These are phyloP conservation scores for Toxotes jaculatrix DNA, from an alignment of 2,113 vertebrate genomes.

Conservation along the genomic window DNA sequence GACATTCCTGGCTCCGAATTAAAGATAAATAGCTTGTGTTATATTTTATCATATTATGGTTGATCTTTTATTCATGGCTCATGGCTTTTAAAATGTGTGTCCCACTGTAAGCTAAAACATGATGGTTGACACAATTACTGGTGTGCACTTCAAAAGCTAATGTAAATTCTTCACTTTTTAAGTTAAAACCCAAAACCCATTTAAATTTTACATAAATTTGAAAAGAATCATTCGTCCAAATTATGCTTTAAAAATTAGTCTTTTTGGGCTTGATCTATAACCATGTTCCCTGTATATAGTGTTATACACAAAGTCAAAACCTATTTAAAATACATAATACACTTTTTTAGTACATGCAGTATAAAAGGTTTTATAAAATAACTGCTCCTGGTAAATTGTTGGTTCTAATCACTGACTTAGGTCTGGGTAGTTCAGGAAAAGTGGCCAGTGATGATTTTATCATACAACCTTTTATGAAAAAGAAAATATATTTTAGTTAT, in stretches of 20 bases:
- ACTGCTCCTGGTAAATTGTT: background rate
- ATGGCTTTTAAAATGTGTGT: constrained; percentile 48
- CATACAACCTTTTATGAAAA: background rate
- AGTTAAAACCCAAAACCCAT: background rate
- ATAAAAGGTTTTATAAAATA: background rate
- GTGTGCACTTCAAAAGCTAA: background rate
- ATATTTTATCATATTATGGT: constrained; percentile 4
- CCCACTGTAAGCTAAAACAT: constrained; percentile 9
- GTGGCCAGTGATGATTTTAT: too few species aligned
- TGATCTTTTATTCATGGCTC: constrained; percentile 36
- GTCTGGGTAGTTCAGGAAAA: too few species aligned
- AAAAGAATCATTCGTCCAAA: background rate
- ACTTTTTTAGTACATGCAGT: background rate
- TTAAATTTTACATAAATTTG: background rate
- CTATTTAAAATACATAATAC: background rate
- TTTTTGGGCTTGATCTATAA: background rate
- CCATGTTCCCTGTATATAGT: background rate
- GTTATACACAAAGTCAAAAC: background rate
- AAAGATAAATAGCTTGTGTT: constrained; percentile 1
- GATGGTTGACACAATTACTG: constrained; percentile 8
- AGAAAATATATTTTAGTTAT: background rate
- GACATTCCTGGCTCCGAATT: background rate
- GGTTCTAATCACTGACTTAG: background rate
- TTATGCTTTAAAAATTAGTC: background rate
- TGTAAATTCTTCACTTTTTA: background rate